These are phyloP conservation scores for Andrena minutula DNA, from an alignment of 2,888 invertebrate genomes.

Conservation along the genomic window DNA sequence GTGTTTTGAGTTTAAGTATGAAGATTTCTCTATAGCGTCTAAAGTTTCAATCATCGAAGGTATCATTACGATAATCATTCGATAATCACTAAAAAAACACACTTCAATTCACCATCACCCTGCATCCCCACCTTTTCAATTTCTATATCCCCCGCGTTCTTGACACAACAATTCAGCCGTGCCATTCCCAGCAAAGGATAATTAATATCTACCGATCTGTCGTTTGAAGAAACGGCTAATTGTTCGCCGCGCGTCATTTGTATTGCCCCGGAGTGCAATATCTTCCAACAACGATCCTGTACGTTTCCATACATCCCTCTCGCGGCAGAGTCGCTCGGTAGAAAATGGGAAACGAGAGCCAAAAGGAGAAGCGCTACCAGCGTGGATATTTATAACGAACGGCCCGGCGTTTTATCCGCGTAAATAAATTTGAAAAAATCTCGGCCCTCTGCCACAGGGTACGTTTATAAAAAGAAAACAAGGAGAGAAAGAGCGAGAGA, in stretches of 20 bases:
- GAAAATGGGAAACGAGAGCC: background rate
- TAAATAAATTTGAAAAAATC: constrained; percentile 8
- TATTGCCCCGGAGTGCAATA: constrained; percentile 7
- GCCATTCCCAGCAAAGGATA: background rate
- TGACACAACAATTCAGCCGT: constrained; percentile 3
- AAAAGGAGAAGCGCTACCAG: background rate
- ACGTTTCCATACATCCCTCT: background rate
- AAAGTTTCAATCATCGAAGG: too few relatives aligned
- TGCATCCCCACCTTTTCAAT: too few relatives aligned
- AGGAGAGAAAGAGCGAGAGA: background rate
- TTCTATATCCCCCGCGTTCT: background rate
- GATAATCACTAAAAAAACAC: too few relatives aligned
- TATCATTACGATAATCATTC: too few relatives aligned
- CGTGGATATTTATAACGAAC: constrained; percentile 7
- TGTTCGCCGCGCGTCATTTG: background rate
- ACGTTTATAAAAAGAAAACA: constrained; percentile 11
- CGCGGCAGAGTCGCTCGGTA: background rate
- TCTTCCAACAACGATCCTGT: background rate
- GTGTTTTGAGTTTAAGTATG: too few relatives aligned
- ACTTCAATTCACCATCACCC: too few relatives aligned
- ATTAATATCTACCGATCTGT: constrained; percentile 21
- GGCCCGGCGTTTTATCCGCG: background rate
- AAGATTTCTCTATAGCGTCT: too few relatives aligned
- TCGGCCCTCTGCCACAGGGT: background rate
- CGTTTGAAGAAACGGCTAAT: constrained; percentile 20